Base-by-base conservation (phyloP, 1,140 invertebrate species). In the Probaryconus sp. region DNA sequence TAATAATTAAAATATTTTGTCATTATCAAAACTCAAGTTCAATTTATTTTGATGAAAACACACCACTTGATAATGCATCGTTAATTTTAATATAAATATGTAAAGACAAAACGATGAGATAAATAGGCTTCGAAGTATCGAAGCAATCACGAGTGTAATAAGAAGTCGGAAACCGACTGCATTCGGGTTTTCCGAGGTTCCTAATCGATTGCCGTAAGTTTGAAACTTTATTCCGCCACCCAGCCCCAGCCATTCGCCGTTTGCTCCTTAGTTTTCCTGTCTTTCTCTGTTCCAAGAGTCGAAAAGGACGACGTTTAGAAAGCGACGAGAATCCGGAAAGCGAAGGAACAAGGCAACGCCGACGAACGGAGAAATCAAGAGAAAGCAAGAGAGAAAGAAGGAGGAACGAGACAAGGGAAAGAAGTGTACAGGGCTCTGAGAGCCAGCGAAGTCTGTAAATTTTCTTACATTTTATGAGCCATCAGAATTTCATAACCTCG, bases 391-490 rank as follows among this genome's bases (percentile, higher is more conserved):
- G 18, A 48, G 43, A 58, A 40, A 55, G 73, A 20, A 16, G 58
- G 33, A 55, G 65, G 61, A 53, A 45, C 10, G 33, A 47, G 53
- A 60, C 14, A 45, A 43, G 33, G 56, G 45, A 65, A 40, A 65
- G 55, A 67, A 73, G 50, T 50, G 64, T 71, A 48, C 28, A 33
- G 35, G 38, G 43, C 56, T 14, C 60, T 55, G 61, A 51, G 68
- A 68, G 56, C 56, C 65, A 80, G 76, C 73, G 73, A 83, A 85
- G 85, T 86, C 87, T 88, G 87, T 88, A 87, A 88, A 87, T 87
- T 88, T 88, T 88, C 87, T 87, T 88, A 87, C 85, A 87, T 88
- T 88, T 87, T 88, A 88, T 87, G 87, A 88, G 84, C 85, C 85
- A 88, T 88, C 87, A 88, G 85, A 88, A 88, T 87, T 88, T 87